phyloP scores from a whole-genome alignment of 2,113 vertebrate genomes.

The Corythoichthys intestinalis region DNA sequence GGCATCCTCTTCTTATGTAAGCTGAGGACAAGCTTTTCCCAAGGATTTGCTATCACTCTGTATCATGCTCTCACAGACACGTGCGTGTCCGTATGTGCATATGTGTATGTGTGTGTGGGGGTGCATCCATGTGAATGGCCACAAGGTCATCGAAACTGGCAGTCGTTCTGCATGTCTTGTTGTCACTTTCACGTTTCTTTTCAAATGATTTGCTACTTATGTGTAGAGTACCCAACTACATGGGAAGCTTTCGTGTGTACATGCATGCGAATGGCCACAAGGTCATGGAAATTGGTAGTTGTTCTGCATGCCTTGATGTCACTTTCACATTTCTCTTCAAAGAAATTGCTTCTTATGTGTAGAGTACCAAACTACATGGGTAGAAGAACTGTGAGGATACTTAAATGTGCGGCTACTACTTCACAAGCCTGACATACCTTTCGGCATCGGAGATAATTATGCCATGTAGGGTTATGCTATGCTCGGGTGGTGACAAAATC shows the following conservation, averaged over 20 bases:
- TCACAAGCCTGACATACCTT: no score
- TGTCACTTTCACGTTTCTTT: background rate
- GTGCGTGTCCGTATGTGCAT: background rate
- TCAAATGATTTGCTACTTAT: slow-evolving; percentile 28
- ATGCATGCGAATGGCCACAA: background rate
- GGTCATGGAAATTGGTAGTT: background rate
- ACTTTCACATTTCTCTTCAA: slow-evolving; percentile 1
- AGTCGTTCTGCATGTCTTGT: background rate
- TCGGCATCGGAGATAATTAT: no score
- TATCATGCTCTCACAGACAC: background rate
- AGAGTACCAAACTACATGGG: slow-evolving; percentile 1
- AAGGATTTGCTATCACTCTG: slow-evolving; percentile 29
- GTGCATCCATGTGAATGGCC: background rate
- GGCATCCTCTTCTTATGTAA: slow-evolving; percentile 51
- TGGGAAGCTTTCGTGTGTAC: no score
- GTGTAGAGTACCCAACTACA: slow-evolving; percentile 15
- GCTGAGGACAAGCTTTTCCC: slow-evolving; percentile 25
- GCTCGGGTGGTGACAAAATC: no score
- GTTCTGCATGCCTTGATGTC: background rate
- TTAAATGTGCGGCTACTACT: no score
- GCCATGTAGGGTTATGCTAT: no score
- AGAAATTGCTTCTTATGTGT: slow-evolving; percentile 29
- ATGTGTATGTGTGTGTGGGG: background rate
- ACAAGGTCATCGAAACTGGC: background rate
- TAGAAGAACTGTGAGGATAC: no score